Conservation (phyloP, 2,888 invertebrate species). For the Myathropa florea region DNA sequence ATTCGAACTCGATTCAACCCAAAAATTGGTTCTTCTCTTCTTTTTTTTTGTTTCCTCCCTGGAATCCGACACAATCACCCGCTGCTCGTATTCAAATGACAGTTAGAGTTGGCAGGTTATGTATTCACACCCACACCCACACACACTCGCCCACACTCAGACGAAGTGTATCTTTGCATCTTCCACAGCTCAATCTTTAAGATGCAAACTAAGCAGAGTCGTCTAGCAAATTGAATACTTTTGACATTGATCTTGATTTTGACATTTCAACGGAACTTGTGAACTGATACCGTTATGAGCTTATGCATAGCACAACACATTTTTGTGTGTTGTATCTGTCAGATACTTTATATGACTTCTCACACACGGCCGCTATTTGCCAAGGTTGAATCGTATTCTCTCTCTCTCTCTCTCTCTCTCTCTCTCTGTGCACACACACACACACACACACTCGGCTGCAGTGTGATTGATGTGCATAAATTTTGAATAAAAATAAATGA, state of each 20-base stretch:
- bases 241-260: conserved; percentile 65
- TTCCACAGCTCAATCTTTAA: neutral
- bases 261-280: conserved; percentile 25
- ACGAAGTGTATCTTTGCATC: neutral
- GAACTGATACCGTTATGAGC: neutral
- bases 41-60: neutral
- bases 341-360: neutral
- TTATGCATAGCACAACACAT: neutral
- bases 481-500: too few relatives aligned
- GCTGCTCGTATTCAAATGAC: neutral
- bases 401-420: neutral
- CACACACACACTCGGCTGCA: neutral
- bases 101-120: too few relatives aligned
- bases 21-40: neutral
- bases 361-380: neutral
- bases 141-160: too few relatives aligned
- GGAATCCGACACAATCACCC: neutral
- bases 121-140: too few relatives aligned
- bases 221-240: conserved; percentile 43
- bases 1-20: neutral
- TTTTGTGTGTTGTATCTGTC: neutral
- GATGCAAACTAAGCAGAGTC: neutral
- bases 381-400: too few relatives aligned
- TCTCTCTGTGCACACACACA: neutral
- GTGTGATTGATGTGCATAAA: neutral